Evolutionary conservation across 2,797 vertebrate species (phyloP).

Genomic region (Loriculus beryllinus): DNA sequence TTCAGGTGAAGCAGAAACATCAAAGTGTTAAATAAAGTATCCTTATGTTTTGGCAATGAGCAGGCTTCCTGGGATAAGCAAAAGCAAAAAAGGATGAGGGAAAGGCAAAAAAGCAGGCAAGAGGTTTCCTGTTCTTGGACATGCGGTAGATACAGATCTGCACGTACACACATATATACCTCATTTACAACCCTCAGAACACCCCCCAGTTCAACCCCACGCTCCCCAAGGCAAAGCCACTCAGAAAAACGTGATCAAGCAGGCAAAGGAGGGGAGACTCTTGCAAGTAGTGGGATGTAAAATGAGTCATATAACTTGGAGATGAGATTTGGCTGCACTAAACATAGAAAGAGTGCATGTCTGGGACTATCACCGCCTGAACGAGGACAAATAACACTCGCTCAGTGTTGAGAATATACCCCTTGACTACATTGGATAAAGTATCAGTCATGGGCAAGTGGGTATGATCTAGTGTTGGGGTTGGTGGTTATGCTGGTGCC

Average conservation of each 20-base stretch:
- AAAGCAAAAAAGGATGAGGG: background rate
- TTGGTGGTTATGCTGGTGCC: background rate
- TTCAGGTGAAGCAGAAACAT: constrained; percentile 30
- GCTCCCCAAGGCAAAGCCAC: background rate
- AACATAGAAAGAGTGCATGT: background rate
- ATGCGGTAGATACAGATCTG: constrained; percentile 32
- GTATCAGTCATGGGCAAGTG: background rate
- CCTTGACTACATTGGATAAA: background rate
- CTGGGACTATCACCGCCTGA: background rate
- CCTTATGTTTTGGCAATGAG: background rate
- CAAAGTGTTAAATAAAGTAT: background rate
- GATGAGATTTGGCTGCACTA: background rate
- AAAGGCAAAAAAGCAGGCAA: background rate
- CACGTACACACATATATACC: background rate
- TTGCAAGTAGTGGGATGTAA: background rate
- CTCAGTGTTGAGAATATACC: background rate
- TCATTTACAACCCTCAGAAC: constrained; percentile 29
- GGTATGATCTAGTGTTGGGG: background rate
- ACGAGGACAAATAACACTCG: background rate
- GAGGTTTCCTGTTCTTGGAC: constrained; percentile 16
- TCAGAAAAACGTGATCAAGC: background rate
- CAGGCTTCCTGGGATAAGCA: constrained; percentile 13
- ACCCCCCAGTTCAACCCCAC: background rate
- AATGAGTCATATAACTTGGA: constrained; percentile 8
- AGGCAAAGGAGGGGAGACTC: background rate